Evolutionary conservation across 1,140 invertebrate species (phyloP).

Genomic region (Daktulosphaira vitifoliae): DNA sequence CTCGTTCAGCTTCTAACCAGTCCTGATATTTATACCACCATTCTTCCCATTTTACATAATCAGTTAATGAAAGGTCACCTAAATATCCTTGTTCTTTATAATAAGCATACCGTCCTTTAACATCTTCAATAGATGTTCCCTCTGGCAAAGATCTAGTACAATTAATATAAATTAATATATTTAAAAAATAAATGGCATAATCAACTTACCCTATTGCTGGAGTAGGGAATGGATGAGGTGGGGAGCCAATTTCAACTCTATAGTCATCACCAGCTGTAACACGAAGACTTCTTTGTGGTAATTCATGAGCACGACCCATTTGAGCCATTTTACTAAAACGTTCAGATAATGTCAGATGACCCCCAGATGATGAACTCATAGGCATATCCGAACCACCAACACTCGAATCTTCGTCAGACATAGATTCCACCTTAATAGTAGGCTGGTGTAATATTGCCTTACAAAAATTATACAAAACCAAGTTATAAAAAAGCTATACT

Average conservation of each 20-base stretch:
- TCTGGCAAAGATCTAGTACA: conserved; percentile 45
- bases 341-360: conserved; percentile 61
- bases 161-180: neutral
- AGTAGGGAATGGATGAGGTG: conserved; percentile 36
- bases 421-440: conserved; percentile 41
- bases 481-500: too few relatives aligned
- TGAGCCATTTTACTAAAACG: conserved; percentile 80
- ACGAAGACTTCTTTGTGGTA: conserved; percentile 59
- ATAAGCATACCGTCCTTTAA: conserved; percentile 71
- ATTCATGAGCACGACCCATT: conserved; percentile 55
- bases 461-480: neutral
- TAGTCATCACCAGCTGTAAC: conserved; percentile 66
- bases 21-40: conserved; percentile 91
- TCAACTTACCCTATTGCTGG: conserved; percentile 20
- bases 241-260: conserved; percentile 39
- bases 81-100: conserved; percentile 79
- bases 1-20: conserved; percentile 72
- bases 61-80: conserved; percentile 62
- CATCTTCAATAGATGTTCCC: conserved; percentile 72
- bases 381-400: conserved; percentile 30
- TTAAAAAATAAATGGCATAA: neutral
- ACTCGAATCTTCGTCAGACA: conserved; percentile 42
- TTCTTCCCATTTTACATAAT: conserved; percentile 86
- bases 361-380: conserved; percentile 41
- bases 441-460: conserved; percentile 42